These are phyloP conservation scores for Apamea anceps DNA, from an alignment of 2,888 invertebrate species.

Conservation along the genomic window DNA sequence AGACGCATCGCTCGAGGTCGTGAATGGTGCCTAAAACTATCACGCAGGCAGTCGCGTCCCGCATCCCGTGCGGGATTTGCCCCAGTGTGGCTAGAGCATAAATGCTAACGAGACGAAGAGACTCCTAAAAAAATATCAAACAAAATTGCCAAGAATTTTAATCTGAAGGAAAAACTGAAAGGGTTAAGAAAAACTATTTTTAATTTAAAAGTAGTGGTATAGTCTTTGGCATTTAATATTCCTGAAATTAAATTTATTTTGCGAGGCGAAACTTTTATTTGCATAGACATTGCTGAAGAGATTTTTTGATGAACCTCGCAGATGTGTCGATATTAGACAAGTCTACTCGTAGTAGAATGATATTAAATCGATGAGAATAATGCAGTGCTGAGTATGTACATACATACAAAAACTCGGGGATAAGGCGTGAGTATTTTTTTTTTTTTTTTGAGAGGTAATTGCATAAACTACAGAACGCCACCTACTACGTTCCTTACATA, in stretches of 20 bases:
- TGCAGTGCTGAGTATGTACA: too few relatives aligned
- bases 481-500: not conserved
- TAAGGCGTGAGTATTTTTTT: too few relatives aligned
- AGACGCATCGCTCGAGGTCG: not conserved
- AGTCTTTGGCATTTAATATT: constrained; percentile 53
- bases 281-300: constrained; percentile 30
- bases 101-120: not conserved
- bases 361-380: not conserved
- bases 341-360: not conserved
- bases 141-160: constrained; percentile 50
- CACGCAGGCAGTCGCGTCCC: not conserved
- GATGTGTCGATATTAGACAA: constrained; percentile 5
- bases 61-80: not conserved
- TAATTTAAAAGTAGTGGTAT: constrained; percentile 44
- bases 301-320: constrained; percentile 24
- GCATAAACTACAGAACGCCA: not conserved
- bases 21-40: not conserved
- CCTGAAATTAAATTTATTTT: constrained; percentile 40
- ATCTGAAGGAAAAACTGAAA: constrained; percentile 33
- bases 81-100: not conserved
- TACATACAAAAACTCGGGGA: too few relatives aligned
- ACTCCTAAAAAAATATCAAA: constrained; percentile 11
- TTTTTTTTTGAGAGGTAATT: too few relatives aligned
- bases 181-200: constrained; percentile 52
- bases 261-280: constrained; percentile 12